These are phyloP conservation scores for Smutsia temminckii DNA, from an alignment of 2,797 vertebrate genomes.

Conservation along the genomic window DNA sequence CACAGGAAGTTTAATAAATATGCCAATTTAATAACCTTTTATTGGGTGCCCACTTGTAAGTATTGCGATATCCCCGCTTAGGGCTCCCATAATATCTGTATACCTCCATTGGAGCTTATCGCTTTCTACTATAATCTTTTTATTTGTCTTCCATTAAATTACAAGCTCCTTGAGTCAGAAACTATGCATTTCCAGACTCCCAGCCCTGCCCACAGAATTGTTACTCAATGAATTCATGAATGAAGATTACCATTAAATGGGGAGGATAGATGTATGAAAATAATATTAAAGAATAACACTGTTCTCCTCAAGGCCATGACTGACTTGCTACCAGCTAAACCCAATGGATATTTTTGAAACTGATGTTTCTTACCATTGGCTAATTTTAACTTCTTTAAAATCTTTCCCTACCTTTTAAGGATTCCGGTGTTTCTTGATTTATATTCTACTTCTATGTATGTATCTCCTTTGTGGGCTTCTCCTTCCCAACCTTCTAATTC, in stretches of 20 bases:
- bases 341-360: not conserved
- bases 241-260: not conserved
- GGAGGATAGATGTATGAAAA: not conserved
- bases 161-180: not conserved
- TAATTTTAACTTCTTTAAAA: not conserved
- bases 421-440: not conserved
- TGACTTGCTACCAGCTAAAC: not conserved
- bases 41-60: slow-evolving; percentile 8
- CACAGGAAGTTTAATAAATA: not conserved
- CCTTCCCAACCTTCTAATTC: not conserved
- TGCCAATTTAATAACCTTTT: slow-evolving; percentile 23
- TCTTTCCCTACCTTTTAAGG: not conserved
- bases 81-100: not conserved
- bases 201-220: not conserved
- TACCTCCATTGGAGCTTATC: not conserved
- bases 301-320: not conserved
- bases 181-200: not conserved
- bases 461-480: not conserved
- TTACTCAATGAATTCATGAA: not conserved
- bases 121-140: not conserved
- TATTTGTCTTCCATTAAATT: not conserved
- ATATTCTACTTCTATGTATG: not conserved
- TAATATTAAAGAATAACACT: not conserved
- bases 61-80: not conserved
- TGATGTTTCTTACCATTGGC: not conserved